Percentiles rank a stretch among this genome's conserved stretches.
Conservation (phyloP, 2,888 invertebrate species). For the Cinara cedri region DNA sequence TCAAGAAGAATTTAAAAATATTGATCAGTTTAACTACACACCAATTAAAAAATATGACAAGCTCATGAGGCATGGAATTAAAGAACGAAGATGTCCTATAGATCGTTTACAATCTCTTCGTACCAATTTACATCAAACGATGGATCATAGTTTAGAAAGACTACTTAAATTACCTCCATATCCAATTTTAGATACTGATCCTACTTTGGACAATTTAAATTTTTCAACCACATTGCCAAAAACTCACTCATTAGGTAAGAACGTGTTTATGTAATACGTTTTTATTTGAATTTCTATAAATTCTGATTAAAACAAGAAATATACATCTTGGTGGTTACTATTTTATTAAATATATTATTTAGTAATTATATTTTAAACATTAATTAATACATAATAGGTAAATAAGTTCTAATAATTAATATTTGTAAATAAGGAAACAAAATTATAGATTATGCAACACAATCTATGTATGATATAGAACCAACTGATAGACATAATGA, state of each 20-base stretch:
- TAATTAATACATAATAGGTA: not conserved
- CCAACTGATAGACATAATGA: constrained; percentile 14
- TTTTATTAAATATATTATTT: too few species aligned
- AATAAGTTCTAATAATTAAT: not conserved
- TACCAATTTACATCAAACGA: constrained; percentile 19
- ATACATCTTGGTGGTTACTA: not conserved
- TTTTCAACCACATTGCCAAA: too few species aligned
- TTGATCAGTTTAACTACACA: constrained; percentile 34
- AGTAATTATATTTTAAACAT: not conserved
- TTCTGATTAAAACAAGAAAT: not conserved
- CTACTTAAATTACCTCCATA: constrained; percentile 37
- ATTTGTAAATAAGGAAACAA: constrained; percentile 32
- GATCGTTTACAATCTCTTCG: constrained; percentile 29
- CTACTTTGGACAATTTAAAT: constrained; percentile 22
- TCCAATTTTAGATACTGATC: constrained; percentile 42
- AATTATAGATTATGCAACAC: constrained; percentile 33
- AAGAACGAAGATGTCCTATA: constrained; percentile 33
- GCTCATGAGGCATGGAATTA: constrained; percentile 27
- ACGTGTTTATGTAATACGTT: too few species aligned
- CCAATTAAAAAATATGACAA: constrained; percentile 32
- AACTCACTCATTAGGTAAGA: not conserved
- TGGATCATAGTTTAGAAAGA: constrained; percentile 34
- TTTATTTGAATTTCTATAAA: too few species aligned
- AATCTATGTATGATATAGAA: constrained; percentile 32
- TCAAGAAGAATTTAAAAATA: constrained; percentile 24